Conservation (phyloP, 2,797 vertebrate genomes). For the Leuciscus waleckii region DNA sequence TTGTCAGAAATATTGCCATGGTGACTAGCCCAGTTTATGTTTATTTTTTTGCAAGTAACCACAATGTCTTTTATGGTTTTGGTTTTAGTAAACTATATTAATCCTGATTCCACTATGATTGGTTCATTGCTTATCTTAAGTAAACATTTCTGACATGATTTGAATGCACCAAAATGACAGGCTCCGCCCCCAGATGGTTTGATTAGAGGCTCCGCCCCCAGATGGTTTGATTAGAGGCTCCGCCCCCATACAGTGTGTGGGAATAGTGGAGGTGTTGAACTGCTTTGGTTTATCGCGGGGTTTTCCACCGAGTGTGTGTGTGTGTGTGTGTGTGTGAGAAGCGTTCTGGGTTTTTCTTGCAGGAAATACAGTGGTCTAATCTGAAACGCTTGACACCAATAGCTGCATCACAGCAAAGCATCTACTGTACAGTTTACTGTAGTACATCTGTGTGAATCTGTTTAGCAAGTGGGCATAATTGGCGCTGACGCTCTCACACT, state of each 20-base stretch:
- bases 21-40: not conserved
- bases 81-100: not conserved
- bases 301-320: slow-evolving; percentile 33
- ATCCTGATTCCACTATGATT: not conserved
- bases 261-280: slow-evolving; percentile 40
- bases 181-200: slow-evolving; percentile 16
- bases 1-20: not conserved
- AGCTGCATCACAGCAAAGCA: not conserved
- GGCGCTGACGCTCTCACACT: slow-evolving; percentile 33
- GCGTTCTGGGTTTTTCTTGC: slow-evolving; percentile 1
- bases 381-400: not conserved
- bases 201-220: not conserved
- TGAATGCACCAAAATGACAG: not conserved
- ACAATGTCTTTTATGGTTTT: not conserved
- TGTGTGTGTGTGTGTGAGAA: slow-evolving; percentile 4
- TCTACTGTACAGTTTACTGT: slow-evolving; percentile 31
- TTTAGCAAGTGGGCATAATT: slow-evolving; percentile 62
- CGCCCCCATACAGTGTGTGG: not conserved
- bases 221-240: not conserved
- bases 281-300: slow-evolving; percentile 21
- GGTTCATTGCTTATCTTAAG: not conserved
- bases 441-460: slow-evolving; percentile 14
- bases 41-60: not conserved
- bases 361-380: slow-evolving; percentile 39
- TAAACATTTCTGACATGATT: not conserved